phyloP scores from a whole-genome alignment of 2,113 vertebrate genomes.

The Tachysurus fulvidraco region DNA sequence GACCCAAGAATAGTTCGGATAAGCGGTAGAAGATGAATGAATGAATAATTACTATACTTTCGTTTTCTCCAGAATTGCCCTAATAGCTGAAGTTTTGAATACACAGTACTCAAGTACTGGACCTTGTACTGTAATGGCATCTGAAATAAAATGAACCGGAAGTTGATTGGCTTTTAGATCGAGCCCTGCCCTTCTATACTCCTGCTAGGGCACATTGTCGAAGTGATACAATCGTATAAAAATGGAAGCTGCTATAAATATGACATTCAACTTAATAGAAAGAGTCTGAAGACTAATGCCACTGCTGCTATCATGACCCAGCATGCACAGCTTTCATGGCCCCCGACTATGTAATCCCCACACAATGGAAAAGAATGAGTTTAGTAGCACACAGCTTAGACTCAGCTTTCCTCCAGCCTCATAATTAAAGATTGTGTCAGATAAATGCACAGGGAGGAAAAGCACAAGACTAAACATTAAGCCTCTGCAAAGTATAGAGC shows the following conservation, averaged over 20 bases:
- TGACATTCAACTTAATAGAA: slow-evolving; percentile 14
- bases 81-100: neutral
- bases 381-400: slow-evolving; percentile 8
- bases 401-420: neutral
- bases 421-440: slow-evolving; percentile 34
- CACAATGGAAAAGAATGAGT: neutral
- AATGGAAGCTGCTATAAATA: neutral
- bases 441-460: slow-evolving; percentile 15
- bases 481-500: neutral
- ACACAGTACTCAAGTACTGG: neutral
- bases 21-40: too few species aligned
- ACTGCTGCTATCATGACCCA: neutral
- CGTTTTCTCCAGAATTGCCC: neutral
- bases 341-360: slow-evolving; percentile 4
- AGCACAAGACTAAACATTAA: neutral
- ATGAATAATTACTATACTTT: neutral
- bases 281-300: neutral
- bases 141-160: neutral
- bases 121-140: neutral
- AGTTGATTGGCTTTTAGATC: neutral
- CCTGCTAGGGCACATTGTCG: neutral
- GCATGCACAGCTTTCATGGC: slow-evolving; percentile 2
- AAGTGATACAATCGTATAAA: neutral
- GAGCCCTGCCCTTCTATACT: neutral
- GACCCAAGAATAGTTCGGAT: too few species aligned